Percentiles rank a stretch among this genome's conserved stretches.
Evolutionary conservation across 2,888 invertebrate genomes (phyloP).

Genomic region (Troides helena): DNA sequence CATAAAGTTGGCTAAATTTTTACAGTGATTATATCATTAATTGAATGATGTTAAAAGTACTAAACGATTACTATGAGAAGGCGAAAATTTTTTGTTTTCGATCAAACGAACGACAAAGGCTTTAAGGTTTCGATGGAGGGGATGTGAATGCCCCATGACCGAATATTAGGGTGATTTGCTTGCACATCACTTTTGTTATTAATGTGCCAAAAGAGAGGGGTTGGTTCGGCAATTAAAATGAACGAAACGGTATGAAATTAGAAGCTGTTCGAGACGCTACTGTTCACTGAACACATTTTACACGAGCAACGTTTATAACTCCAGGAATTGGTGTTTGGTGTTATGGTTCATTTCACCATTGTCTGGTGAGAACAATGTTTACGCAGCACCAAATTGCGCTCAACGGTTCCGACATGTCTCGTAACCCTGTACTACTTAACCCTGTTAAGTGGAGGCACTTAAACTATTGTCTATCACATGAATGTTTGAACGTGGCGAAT

Average conservation of each 20-base stretch:
- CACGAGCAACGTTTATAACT: not conserved
- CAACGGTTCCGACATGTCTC: no score
- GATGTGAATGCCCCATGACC: slow-evolving; percentile 43
- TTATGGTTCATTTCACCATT: not conserved
- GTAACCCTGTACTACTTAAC: no score
- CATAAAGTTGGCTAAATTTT: not conserved
- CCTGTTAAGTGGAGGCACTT: no score
- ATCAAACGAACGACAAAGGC: slow-evolving; percentile 63
- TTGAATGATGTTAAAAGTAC: not conserved
- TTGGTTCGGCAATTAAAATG: slow-evolving; percentile 41
- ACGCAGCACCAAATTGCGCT: no score
- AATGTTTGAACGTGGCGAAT: no score
- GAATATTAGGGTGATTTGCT: slow-evolving; percentile 7
- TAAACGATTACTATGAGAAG: not conserved
- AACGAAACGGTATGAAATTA: slow-evolving; percentile 24
- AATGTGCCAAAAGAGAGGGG: slow-evolving; percentile 38
- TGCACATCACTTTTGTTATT: slow-evolving; percentile 35
- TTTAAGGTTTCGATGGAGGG: slow-evolving; percentile 51
- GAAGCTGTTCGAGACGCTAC: not conserved
- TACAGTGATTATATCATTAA: not conserved
- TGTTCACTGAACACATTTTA: not conserved
- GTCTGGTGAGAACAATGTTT: not conserved
- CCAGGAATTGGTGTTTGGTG: not conserved
- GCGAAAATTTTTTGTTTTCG: slow-evolving; percentile 30
- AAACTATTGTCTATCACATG: no score